These are phyloP conservation scores for Oscheius myriophilus DNA, from an alignment of 2,888 invertebrate species.

Conservation along the genomic window DNA sequence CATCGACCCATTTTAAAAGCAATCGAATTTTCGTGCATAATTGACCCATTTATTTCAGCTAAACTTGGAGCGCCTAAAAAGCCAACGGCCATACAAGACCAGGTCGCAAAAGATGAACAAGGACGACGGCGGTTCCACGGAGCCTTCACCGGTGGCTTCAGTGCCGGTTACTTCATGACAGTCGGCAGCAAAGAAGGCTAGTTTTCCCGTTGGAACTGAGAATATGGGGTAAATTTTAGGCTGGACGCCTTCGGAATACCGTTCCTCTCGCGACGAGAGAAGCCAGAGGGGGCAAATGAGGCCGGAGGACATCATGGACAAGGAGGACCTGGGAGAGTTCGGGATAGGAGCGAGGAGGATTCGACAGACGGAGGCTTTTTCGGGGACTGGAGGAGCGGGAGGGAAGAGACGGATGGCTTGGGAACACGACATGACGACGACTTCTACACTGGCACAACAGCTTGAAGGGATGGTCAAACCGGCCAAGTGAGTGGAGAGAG, in stretches of 20 bases:
- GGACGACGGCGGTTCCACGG: slow-evolving; percentile 94
- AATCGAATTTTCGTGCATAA: too few species aligned
- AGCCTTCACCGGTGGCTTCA: slow-evolving; percentile 97
- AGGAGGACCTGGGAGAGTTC: slow-evolving; percentile 89
- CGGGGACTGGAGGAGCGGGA: slow-evolving; percentile 13
- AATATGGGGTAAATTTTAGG: slow-evolving; percentile 75
- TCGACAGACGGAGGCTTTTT: slow-evolving; percentile 83
- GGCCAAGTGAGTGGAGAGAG: slow-evolving; percentile 42
- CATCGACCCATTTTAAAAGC: too few species aligned
- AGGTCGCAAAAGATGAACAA: slow-evolving; percentile 87
- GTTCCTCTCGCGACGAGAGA: slow-evolving; percentile 85
- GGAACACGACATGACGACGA: slow-evolving; percentile 53
- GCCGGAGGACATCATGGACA: slow-evolving; percentile 97
- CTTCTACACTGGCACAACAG: slow-evolving; percentile 42
- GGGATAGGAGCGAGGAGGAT: slow-evolving; percentile 92
- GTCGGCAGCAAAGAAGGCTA: slow-evolving; percentile 87
- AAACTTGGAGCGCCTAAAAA: slow-evolving; percentile 75
- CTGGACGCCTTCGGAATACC: slow-evolving; percentile 89
- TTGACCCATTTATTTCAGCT: slow-evolving; percentile 31
- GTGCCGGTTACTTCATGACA: slow-evolving; percentile 95
- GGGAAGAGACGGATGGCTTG: slow-evolving; percentile 57
- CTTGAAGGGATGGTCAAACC: slow-evolving; percentile 61
- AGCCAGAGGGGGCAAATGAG: slow-evolving; percentile 76
- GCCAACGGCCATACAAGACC: slow-evolving; percentile 82
- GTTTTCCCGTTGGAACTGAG: slow-evolving; percentile 11